These are phyloP conservation scores for Phylloscopus trochilus DNA, from an alignment of 2,113 vertebrate species.

Conservation along the genomic window DNA sequence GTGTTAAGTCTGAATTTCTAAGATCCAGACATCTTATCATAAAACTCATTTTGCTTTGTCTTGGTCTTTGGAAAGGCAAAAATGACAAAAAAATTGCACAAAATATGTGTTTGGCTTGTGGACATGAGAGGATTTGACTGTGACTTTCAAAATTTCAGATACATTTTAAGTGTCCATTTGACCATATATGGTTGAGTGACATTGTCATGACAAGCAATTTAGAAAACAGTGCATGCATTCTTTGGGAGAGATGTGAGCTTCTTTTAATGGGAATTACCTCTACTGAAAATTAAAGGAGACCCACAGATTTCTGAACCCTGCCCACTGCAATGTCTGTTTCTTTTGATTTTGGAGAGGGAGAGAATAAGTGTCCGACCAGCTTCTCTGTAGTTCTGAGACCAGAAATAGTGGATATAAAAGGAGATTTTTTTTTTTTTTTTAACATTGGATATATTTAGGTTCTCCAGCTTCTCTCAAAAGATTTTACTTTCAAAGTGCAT, in stretches of 20 bases:
- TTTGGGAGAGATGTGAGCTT: neutral
- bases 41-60: neutral
- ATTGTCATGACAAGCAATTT: neutral
- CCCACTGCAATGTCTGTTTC: neutral
- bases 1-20: neutral
- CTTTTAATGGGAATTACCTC: neutral
- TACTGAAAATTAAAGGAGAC: neutral
- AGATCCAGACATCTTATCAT: neutral
- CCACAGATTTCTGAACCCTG: neutral
- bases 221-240: neutral
- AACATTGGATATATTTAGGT: neutral
- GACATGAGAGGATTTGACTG: accelerated
- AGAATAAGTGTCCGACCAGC: neutral
- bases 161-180: neutral
- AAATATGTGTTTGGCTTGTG: accelerated
- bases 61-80: neutral
- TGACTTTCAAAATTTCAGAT: neutral
- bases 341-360: neutral
- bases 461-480: neutral
- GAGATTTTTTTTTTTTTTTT: too few relatives aligned
- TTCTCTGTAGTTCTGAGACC: neutral
- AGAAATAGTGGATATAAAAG: neutral
- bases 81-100: neutral
- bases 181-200: neutral
- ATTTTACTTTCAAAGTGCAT: neutral